phyloP scores from a whole-genome alignment of 2,888 invertebrate genomes.

The Dyspetes luteomarginatus region DNA sequence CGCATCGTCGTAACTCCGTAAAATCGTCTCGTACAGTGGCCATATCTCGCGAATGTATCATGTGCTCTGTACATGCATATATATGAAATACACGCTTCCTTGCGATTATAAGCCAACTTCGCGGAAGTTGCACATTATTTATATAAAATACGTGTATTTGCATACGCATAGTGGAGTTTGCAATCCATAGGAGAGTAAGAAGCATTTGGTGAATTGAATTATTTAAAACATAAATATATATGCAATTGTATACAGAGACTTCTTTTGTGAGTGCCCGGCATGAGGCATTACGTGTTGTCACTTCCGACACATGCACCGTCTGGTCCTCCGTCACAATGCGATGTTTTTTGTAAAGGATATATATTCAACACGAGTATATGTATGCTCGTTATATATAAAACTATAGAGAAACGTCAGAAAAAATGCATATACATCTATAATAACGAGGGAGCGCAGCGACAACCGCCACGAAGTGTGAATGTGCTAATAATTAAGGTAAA shows the following conservation, averaged over 20 bases:
- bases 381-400: constrained; percentile 67
- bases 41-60: no score
- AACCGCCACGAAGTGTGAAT: constrained; percentile 71
- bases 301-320: constrained; percentile 1
- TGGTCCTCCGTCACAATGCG: constrained; percentile 74
- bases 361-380: constrained; percentile 67
- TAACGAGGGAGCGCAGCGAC: constrained; percentile 15
- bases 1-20: no score
- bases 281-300: constrained; percentile 8
- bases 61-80: no score
- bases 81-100: no score
- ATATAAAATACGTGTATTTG: constrained; percentile 1
- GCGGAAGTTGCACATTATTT: not conserved
- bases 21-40: no score
- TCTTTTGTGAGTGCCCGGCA: constrained; percentile 78
- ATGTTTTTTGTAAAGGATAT: constrained; percentile 76
- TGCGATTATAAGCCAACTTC: constrained; percentile 25
- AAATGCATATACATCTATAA: not conserved
- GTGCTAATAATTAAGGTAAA: constrained; percentile 82
- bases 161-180: constrained; percentile 12
- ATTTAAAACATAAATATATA: constrained; percentile 80
- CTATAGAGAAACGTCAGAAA: constrained; percentile 22
- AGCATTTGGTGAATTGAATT: constrained; percentile 82
- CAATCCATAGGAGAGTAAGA: constrained; percentile 58
- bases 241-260: constrained; percentile 73